These are phyloP conservation scores for Notoglanidium macrostoma DNA, from an alignment of 2,797 vertebrate genomes.

Conservation along the genomic window DNA sequence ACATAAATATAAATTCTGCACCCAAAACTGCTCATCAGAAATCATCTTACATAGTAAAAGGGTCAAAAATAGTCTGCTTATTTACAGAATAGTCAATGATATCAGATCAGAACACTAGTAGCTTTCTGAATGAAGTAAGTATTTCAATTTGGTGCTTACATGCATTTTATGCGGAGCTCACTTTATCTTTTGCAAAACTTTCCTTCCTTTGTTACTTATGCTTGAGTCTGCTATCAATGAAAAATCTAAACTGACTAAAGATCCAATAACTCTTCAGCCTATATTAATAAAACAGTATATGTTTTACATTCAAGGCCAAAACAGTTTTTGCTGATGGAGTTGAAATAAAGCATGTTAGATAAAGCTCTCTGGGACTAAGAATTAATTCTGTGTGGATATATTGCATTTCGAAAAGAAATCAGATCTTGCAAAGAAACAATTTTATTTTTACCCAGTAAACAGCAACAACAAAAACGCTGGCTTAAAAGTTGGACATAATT, in stretches of 20 bases:
- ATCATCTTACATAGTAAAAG: not conserved
- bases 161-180: not conserved
- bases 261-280: not conserved
- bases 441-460: no score
- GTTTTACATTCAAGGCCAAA: not conserved
- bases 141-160: not conserved
- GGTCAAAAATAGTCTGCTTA: not conserved
- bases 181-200: not conserved
- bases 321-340: not conserved
- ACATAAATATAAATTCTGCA: not conserved
- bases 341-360: not conserved
- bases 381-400: not conserved
- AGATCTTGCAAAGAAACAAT: not conserved
- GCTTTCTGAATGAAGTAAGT: not conserved
- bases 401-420: not conserved
- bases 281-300: not conserved
- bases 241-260: not conserved
- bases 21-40: not conserved
- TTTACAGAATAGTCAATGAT: not conserved
- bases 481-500: not conserved
- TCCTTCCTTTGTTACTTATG: not conserved
- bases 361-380: not conserved
- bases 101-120: not conserved
- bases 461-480: no score
- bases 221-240: not conserved